phyloP scores from a whole-genome alignment of 2,113 vertebrate genomes.

The Phaetusa simplex region DNA sequence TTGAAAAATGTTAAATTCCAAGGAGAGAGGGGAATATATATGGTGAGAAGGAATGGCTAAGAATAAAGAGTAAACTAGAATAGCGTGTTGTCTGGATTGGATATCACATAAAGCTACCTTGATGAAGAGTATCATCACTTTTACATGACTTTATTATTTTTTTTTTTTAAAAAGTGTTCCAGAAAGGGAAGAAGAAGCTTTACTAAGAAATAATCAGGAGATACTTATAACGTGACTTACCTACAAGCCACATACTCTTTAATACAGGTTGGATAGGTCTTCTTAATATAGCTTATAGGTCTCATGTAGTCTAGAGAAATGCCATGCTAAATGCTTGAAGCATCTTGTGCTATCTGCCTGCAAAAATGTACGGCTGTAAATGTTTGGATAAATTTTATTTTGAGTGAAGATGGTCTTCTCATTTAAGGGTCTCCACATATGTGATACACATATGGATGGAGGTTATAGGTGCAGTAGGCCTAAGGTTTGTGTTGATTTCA shows the following conservation, averaged over 20 bases:
- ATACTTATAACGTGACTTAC: neutral
- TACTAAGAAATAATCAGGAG: neutral
- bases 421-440: accelerated
- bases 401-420: neutral
- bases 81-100: neutral
- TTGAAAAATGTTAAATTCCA: neutral
- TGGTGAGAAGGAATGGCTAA: neutral
- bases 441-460: neutral
- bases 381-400: neutral
- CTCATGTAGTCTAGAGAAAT: neutral
- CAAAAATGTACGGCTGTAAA: neutral
- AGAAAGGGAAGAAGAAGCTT: neutral
- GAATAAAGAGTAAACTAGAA: neutral
- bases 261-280: neutral
- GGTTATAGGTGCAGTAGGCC: neutral
- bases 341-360: neutral
- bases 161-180: neutral
- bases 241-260: neutral
- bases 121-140: neutral
- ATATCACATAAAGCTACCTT: neutral
- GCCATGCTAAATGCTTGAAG: neutral
- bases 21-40: neutral
- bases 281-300: neutral
- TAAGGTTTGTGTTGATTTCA: neutral
- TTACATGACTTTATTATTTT: neutral